Base-by-base conservation (phyloP, 53 echinoderm and acorn worm genomes). In the Actinopyga echinites region DNA sequence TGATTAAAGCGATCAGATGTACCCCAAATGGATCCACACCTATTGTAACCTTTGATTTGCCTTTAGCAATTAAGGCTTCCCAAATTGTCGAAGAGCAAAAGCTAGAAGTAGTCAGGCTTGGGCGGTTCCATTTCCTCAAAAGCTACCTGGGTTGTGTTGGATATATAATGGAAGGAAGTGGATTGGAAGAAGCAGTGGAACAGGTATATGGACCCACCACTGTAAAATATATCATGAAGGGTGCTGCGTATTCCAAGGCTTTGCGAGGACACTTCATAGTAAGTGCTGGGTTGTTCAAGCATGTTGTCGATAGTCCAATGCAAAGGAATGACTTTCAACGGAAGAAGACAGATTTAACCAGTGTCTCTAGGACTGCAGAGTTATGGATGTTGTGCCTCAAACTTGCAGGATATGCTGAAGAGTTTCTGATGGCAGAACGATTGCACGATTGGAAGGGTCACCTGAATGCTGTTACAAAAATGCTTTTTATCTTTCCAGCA, bases 41-140 rank as follows among this genome's bases (percentile, higher is more conserved):
- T 52, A 85, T 89, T 56, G 42, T 89, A 66, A 85, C 89, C 55
- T 89, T 89, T 80, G 89, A 85, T 89, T 53, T 85, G 59, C 85
- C 90, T 60, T 59, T 89, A 53, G 85, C 57, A 22, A 86, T 86
- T 44, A 90, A 90, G 83, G 86, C 86, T 73, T 61, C 82, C 52
- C 32, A 34, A 67, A 85, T 86, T 59, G 79, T 86, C 11, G 86
- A 86, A 75, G 86, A 90, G 82, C 63, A 86, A 42, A 86, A 82
- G 86, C 54, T 90, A 35, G 53, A 33, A 64, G 80, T 89, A 42
- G 79, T 89, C 85, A 44, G 89, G 25, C 84, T 89, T 54, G 89
- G 88, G 34, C 85, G 89, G 85, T 85, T 89, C 23, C 89, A 89
- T 80, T 52, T 85, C 36, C 89, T 85, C 19, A 88, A 88, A 64